phyloP scores from a whole-genome alignment of 1,140 invertebrate genomes.

The Aleiodes sp. region DNA sequence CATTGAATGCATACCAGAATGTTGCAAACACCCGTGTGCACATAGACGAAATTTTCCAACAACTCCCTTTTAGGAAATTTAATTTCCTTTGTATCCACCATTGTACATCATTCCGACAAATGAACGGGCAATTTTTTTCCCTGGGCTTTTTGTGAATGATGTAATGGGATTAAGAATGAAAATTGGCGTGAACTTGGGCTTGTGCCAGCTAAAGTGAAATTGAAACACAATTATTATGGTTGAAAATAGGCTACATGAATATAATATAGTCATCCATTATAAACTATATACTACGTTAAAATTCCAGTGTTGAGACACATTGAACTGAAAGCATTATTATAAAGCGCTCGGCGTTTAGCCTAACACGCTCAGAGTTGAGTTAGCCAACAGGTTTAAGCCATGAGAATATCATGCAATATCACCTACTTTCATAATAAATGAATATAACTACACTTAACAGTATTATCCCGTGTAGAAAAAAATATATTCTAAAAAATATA shows the following conservation, averaged over 20 bases:
- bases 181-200: background rate
- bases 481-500: too few relatives aligned
- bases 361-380: too few relatives aligned
- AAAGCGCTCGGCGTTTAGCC: too few relatives aligned
- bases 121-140: background rate
- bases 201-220: background rate
- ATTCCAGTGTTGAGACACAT: background rate
- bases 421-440: too few relatives aligned
- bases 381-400: too few relatives aligned
- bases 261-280: background rate
- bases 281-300: background rate
- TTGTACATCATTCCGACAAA: background rate
- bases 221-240: conserved; percentile 9
- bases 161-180: background rate
- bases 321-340: background rate
- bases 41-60: background rate
- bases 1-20: background rate
- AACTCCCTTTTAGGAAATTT: too few relatives aligned
- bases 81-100: too few relatives aligned
- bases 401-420: too few relatives aligned
- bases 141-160: background rate
- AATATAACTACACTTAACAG: too few relatives aligned
- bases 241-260: background rate
- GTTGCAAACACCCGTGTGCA: background rate
- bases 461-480: too few relatives aligned